Conservation (phyloP, 2,113 vertebrate genomes). For the Sceloporus tristichus region DNA sequence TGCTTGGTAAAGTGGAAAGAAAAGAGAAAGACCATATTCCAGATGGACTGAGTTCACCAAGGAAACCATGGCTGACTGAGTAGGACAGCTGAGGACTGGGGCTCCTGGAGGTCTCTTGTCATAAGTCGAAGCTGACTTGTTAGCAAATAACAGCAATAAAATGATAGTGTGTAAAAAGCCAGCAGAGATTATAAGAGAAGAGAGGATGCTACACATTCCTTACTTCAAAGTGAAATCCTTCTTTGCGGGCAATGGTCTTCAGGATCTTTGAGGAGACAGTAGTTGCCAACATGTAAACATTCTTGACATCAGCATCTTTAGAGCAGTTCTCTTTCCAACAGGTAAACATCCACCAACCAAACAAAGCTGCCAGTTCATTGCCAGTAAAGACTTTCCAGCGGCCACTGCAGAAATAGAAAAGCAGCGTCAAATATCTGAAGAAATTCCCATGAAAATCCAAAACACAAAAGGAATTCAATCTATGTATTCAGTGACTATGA, state of each 20-base stretch:
- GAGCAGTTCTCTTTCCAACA: slow-evolving; percentile 84
- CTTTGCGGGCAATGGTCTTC: slow-evolving; percentile 84
- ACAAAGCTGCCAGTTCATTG: slow-evolving; percentile 91
- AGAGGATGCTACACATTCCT: slow-evolving; percentile 9
- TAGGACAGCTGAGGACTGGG: too few species aligned
- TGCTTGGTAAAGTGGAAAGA: too few species aligned
- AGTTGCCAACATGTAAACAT: slow-evolving; percentile 91
- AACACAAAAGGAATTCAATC: not conserved
- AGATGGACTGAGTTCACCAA: too few species aligned
- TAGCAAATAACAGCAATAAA: not conserved
- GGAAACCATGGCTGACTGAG: too few species aligned
- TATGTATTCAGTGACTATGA: too few species aligned
- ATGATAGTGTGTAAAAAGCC: too few species aligned
- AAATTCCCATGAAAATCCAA: accelerated
- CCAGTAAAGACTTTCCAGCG: slow-evolving; percentile 94
- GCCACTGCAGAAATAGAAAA: slow-evolving; percentile 72
- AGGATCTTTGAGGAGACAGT: slow-evolving; percentile 95
- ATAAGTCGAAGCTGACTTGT: too few species aligned
- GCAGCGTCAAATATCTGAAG: not conserved
- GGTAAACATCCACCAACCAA: slow-evolving; percentile 97
- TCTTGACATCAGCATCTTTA: slow-evolving; percentile 73
- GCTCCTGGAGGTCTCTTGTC: too few species aligned
- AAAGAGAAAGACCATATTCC: too few species aligned
- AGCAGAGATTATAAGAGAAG: not conserved
- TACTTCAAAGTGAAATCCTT: slow-evolving; percentile 95